Percentiles rank a stretch among this genome's conserved stretches.
phyloP scores from a whole-genome alignment of 2,888 invertebrate species.

The Stratiomys singularior region DNA sequence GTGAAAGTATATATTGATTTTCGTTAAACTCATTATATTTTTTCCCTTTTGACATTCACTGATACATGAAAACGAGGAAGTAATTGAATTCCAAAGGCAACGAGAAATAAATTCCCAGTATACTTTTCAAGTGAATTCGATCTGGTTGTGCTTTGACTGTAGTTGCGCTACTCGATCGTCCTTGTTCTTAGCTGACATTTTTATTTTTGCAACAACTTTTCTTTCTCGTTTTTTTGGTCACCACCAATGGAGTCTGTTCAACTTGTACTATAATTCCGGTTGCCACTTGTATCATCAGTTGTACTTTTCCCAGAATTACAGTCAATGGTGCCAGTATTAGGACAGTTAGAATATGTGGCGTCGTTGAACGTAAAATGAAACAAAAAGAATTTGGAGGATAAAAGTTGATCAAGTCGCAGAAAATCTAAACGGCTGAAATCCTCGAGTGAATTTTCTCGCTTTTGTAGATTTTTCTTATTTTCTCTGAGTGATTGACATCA shows the following conservation, averaged over 20 bases:
- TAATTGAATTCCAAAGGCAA: conserved; percentile 40
- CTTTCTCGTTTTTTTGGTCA: not conserved
- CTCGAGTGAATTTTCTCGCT: too few species aligned
- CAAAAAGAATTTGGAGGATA: too few species aligned
- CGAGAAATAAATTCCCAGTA: conserved; percentile 6
- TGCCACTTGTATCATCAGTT: not conserved
- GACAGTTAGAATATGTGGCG: too few species aligned
- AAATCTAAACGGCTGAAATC: too few species aligned
- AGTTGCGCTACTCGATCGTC: not conserved
- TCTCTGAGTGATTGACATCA: too few species aligned
- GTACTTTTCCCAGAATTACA: not conserved
- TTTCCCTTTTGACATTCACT: conserved; percentile 34
- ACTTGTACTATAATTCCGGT: not conserved
- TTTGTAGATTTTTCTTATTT: too few species aligned
- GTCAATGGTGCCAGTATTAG: not conserved
- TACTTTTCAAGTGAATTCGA: conserved; percentile 22
- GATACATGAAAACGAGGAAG: conserved; percentile 41
- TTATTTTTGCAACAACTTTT: not conserved
- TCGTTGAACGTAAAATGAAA: too few species aligned
- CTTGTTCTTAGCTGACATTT: not conserved
- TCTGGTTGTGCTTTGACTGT: not conserved
- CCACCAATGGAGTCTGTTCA: not conserved
- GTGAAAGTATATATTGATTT: conserved; percentile 34
- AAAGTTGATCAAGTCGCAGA: too few species aligned
- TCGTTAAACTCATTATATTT: conserved; percentile 41